phyloP scores from a whole-genome alignment of 2,113 vertebrate species.

The Microcebus ravelobensis region DNA sequence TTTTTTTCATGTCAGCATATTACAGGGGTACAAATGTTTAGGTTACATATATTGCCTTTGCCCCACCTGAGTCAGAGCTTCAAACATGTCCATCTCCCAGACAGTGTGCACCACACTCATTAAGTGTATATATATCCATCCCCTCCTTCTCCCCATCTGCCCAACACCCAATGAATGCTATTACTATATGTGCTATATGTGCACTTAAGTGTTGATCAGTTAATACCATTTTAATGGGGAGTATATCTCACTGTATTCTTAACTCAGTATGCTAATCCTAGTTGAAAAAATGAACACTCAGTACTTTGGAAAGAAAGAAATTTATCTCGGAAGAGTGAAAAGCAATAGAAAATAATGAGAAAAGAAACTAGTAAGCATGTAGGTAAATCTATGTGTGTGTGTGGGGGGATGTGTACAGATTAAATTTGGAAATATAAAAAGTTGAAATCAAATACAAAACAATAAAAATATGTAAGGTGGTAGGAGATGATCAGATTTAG shows the following conservation, averaged over 20 bases:
- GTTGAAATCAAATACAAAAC: neutral
- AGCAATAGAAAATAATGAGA: neutral
- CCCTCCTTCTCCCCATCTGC: no score
- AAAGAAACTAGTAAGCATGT: neutral
- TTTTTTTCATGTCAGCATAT: no score
- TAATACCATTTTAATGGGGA: no score
- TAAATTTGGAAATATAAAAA: conserved; percentile 11
- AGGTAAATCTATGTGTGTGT: neutral
- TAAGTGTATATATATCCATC: no score
- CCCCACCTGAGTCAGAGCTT: no score
- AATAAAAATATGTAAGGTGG: neutral
- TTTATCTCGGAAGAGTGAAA: neutral
- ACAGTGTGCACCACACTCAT: no score
- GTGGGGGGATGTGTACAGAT: neutral
- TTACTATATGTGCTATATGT: no score
- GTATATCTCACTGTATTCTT: neutral
- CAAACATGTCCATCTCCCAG: no score
- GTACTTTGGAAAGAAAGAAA: neutral
- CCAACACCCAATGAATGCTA: no score
- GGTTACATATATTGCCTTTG: no score
- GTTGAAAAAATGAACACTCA: neutral
- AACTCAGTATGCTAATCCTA: neutral
- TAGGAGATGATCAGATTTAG: neutral
- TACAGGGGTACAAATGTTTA: no score
- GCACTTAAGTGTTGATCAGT: no score